Base-by-base conservation (phyloP, 2,888 invertebrate genomes). In the Coecobrya sp. region DNA sequence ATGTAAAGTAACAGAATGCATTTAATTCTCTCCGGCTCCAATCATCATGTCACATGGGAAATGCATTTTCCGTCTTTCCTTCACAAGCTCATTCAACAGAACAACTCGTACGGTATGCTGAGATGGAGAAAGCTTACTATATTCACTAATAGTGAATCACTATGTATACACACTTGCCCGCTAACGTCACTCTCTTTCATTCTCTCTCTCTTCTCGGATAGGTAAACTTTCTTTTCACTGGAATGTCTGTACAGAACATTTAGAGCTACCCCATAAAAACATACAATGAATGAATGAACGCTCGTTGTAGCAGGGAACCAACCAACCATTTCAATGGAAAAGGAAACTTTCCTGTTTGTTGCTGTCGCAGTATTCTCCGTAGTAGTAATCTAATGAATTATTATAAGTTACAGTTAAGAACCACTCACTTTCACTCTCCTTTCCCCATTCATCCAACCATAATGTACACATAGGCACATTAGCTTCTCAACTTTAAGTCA, bases 31-130 rank as follows among this genome's bases (percentile, higher is more conserved):
- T 45, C 42, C 45, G 42, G 19, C 68, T 42, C 73, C 45, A 76
- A 76, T 76, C 76, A 76, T 49, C 49, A 25, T 86, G 68, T 86
- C 85, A 49, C 68, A 68, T 27, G 85, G 85, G 85, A 86, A 86
- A 68, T 70, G 85, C 85, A 86, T 49, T 86, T 82, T 81, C 49
- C 42, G 42, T 22, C 27, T 49, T 81, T 81, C 81, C 55, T 16
- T 52, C 86, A 85, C 36, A 45, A 55, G 0, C 36, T 59, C 49
- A 25, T 45, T 79, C 22, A 27, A 4, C 10, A 45, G 11, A 22
- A 68, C 65, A 65, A 27, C 42, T 25, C 85, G 52, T 16, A 11
- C 27, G 65, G 65, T 11, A 68, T n/a, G 59, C 3, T n/a, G 19
- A 70, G 13, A 70, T n/a, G 59, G n/a, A 36, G 19, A 70, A 30